Percentiles rank a stretch among this genome's conserved stretches.
Evolutionary conservation across 1,140 invertebrate genomes (phyloP).

Genomic region (Palaemon carinicauda): DNA sequence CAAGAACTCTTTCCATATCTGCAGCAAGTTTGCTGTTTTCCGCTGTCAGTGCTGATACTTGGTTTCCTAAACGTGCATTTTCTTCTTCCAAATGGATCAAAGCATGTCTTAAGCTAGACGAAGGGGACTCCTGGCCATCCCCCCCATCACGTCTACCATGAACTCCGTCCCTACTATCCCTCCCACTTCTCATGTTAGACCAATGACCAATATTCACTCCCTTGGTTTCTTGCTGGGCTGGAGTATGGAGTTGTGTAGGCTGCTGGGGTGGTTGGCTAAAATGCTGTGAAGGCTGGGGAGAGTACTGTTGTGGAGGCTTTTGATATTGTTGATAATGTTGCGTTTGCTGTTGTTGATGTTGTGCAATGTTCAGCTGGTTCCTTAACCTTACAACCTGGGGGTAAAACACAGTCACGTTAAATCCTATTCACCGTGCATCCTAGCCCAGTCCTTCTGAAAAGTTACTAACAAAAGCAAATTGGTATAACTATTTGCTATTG

Average conservation of each 20-base stretch:
- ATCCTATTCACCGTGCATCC: background rate
- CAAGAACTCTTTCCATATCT: conserved; percentile 43
- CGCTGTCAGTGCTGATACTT: background rate
- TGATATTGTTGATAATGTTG: conserved; percentile 24
- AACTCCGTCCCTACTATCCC: background rate
- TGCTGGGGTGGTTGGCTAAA: background rate
- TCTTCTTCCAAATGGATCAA: conserved; percentile 36
- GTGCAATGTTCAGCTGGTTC: conserved; percentile 54
- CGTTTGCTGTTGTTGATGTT: conserved; percentile 43
- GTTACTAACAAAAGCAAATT: too few relatives aligned
- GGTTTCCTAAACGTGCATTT: conserved; percentile 23
- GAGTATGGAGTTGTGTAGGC: background rate
- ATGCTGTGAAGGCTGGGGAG: background rate
- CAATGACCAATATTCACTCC: background rate
- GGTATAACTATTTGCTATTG: too few relatives aligned
- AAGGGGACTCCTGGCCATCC: conserved; percentile 42
- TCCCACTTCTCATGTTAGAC: background rate
- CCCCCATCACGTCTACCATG: conserved; percentile 11
- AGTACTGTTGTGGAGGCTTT: conserved; percentile 7
- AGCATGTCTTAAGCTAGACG: conserved; percentile 10
- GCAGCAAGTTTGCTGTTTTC: conserved; percentile 36
- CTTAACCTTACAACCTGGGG: conserved; percentile 53
- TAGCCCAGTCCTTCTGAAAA: background rate
- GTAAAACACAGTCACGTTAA: background rate
- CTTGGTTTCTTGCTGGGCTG: background rate